Evolutionary conservation across 2,888 invertebrate genomes (phyloP).

Genomic region (Athripsodes cinereus): DNA sequence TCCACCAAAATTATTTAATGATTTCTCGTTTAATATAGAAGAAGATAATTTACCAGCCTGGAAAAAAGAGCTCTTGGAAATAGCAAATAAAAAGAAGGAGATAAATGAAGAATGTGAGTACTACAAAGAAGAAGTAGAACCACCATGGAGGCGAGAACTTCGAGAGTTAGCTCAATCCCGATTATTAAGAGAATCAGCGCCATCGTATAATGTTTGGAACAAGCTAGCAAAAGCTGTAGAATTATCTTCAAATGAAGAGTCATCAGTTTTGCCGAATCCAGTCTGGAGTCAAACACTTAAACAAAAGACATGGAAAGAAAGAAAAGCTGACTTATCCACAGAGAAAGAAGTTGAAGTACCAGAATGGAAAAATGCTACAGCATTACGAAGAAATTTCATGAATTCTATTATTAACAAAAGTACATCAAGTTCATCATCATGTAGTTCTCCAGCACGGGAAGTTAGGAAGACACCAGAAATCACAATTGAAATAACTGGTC

Average conservation of each 20-base stretch:
- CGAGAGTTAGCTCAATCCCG: conserved; percentile 44
- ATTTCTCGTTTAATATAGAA: conserved; percentile 5
- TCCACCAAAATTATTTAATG: conserved; percentile 7
- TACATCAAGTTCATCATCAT: conserved; percentile 12
- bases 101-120: conserved; percentile 47
- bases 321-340: conserved; percentile 45
- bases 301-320: conserved; percentile 45
- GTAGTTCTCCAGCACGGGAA: conserved; percentile 11
- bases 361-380: conserved; percentile 38
- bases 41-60: conserved; percentile 31
- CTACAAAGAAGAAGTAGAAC: conserved; percentile 40
- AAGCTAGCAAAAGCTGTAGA: neutral
- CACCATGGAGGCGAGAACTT: conserved; percentile 47
- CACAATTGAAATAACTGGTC: conserved; percentile 32
- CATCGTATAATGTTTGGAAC: conserved; percentile 36
- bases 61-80: conserved; percentile 27
- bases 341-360: conserved; percentile 34
- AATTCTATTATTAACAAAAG: conserved; percentile 20
- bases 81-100: conserved; percentile 36
- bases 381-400: conserved; percentile 13
- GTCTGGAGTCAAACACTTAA: conserved; percentile 48
- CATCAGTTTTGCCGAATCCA: conserved; percentile 34
- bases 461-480: conserved; percentile 25
- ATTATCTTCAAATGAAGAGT: conserved; percentile 25
- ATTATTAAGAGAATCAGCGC: conserved; percentile 8